Conservation (phyloP, 2,113 vertebrate species). For the Malurus melanocephalus region DNA sequence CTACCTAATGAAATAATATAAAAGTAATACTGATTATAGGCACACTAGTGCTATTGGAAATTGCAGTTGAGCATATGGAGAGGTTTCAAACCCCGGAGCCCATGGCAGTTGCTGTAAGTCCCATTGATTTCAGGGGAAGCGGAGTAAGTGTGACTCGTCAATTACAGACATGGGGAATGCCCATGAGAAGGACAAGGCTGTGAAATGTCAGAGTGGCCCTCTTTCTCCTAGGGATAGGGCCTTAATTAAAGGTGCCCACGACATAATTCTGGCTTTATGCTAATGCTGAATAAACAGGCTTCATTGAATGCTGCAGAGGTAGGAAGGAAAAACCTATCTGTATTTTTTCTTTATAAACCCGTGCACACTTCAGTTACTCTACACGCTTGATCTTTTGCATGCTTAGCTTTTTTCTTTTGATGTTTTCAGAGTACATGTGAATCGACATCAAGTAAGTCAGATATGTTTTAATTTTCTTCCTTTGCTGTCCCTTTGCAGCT, state of each 20-base stretch:
- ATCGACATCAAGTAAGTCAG: neutral
- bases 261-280: neutral
- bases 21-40: neutral
- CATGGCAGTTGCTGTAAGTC: neutral
- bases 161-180: neutral
- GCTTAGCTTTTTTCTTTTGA: neutral
- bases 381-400: accelerated
- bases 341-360: neutral
- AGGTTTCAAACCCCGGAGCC: neutral
- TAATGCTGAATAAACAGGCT: neutral
- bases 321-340: neutral
- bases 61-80: neutral
- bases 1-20: neutral
- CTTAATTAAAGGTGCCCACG: neutral
- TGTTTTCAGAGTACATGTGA: neutral
- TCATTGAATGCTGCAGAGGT: neutral
- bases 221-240: neutral
- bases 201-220: neutral
- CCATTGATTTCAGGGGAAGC: neutral
- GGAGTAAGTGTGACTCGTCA: neutral
- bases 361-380: neutral
- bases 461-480: neutral
- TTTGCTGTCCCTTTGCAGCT: constrained; percentile 5
- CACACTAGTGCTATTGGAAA: neutral
- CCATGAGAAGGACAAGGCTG: neutral